These are phyloP conservation scores for Hirtodrosophila alboralis DNA, from an alignment of 2,888 invertebrate genomes.

Conservation along the genomic window DNA sequence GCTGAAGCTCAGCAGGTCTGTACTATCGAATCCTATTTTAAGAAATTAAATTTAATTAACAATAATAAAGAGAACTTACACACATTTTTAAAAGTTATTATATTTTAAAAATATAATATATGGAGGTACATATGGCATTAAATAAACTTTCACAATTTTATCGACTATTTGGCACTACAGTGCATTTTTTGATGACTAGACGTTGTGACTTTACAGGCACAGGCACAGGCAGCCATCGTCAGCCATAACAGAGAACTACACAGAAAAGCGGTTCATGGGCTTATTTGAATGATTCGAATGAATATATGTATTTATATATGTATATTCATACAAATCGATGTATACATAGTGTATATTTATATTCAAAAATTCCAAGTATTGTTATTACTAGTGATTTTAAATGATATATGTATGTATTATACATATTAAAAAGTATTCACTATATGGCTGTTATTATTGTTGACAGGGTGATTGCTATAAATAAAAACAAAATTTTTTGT, in stretches of 20 bases:
- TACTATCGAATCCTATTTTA: no score
- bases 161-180: slow-evolving; percentile 6
- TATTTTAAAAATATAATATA: no score
- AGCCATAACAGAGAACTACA: slow-evolving; percentile 10
- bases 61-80: no score
- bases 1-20: no score
- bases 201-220: slow-evolving; percentile 21
- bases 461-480: slow-evolving; percentile 18
- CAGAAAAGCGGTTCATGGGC: slow-evolving; percentile 16
- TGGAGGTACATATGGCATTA: neutral
- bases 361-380: slow-evolving; percentile 6
- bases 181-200: slow-evolving; percentile 32
- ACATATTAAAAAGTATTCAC: neutral
- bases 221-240: slow-evolving; percentile 7
- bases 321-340: neutral
- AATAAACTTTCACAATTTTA: slow-evolving; percentile 15
- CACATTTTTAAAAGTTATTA: no score
- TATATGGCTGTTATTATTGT: slow-evolving; percentile 3
- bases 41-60: no score
- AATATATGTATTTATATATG: neutral
- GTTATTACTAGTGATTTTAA: slow-evolving; percentile 25
- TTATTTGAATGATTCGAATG: slow-evolving; percentile 17
- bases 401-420: slow-evolving; percentile 1
- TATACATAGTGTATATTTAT: neutral
- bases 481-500: slow-evolving; percentile 4